Percentiles rank a stretch among this genome's conserved stretches.
These are phyloP conservation scores for Charaxes varanes DNA, from an alignment of 1,140 invertebrate species.

Conservation along the genomic window DNA sequence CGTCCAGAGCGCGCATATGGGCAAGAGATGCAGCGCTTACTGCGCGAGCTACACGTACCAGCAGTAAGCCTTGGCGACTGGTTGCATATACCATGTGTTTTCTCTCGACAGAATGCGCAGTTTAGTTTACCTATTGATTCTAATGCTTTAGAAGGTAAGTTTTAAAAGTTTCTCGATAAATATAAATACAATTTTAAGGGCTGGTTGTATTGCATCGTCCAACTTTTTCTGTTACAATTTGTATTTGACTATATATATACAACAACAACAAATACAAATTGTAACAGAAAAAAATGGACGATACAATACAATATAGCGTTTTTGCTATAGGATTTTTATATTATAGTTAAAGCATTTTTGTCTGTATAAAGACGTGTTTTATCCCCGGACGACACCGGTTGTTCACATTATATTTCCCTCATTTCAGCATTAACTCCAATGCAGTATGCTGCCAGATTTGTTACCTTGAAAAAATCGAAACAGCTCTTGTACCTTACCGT, in stretches of 20 bases:
- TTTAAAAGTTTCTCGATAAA: background rate
- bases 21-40: constrained; percentile 49
- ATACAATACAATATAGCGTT: no score
- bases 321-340: no score
- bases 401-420: background rate
- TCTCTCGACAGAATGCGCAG: constrained; percentile 77
- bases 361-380: no score
- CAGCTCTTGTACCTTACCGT: constrained; percentile 76
- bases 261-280: no score
- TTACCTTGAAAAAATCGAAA: constrained; percentile 76
- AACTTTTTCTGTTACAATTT: background rate
- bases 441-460: constrained; percentile 77
- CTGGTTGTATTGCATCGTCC: no score
- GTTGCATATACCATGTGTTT: constrained; percentile 77
- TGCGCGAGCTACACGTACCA: constrained; percentile 41
- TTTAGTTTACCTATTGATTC: constrained; percentile 80
- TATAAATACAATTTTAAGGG: no score
- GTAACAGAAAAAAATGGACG: no score
- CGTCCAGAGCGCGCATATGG: constrained; percentile 53
- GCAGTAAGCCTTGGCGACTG: constrained; percentile 69
- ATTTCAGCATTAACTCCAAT: constrained; percentile 72
- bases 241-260: no score
- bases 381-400: background rate
- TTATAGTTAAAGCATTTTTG: no score
- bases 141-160: constrained; percentile 70